Percentiles rank a stretch among this genome's conserved stretches.
phyloP scores from a whole-genome alignment of 2,113 vertebrate genomes.

The Pithys albifrons region DNA sequence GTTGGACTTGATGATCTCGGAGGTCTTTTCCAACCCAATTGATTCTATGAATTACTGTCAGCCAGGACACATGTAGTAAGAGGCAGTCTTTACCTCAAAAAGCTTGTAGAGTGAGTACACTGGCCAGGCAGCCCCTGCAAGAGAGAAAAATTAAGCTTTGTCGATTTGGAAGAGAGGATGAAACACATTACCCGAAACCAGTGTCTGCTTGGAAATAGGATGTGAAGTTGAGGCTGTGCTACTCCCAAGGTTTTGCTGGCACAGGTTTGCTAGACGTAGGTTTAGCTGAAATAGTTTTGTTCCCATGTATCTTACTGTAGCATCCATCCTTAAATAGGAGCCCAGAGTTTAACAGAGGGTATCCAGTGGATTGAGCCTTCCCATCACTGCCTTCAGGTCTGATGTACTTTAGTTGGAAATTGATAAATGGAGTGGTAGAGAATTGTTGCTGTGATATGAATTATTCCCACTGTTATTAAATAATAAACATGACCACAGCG shows the following conservation, averaged over 20 bases:
- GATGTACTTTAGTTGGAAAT: slow-evolving; percentile 6
- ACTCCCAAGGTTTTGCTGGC: not conserved
- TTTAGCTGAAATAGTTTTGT: not conserved
- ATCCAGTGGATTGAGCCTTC: not conserved
- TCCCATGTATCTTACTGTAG: not conserved
- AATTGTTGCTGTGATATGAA: slow-evolving; percentile 37
- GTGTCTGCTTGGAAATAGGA: not conserved
- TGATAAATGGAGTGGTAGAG: not conserved
- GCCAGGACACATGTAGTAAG: not conserved
- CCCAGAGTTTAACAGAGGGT: not conserved
- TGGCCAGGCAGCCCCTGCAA: not conserved
- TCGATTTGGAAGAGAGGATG: not conserved
- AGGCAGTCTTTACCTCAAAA: not conserved
- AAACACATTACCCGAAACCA: not conserved
- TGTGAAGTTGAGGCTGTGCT: not conserved
- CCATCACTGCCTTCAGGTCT: not conserved
- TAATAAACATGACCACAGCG: slow-evolving; percentile 54
- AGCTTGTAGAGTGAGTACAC: not conserved
- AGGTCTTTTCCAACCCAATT: too few relatives aligned
- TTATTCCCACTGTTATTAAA: slow-evolving; percentile 64
- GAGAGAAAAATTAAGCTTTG: not conserved
- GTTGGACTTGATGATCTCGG: too few relatives aligned
- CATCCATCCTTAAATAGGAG: not conserved
- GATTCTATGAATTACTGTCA: not conserved
- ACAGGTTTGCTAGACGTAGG: not conserved